A percentile compares a stretch with the other conserved stretches of the same genome.
Evolutionary conservation across 2,113 vertebrate species (phyloP).

Genomic region (Bos javanicus): DNA sequence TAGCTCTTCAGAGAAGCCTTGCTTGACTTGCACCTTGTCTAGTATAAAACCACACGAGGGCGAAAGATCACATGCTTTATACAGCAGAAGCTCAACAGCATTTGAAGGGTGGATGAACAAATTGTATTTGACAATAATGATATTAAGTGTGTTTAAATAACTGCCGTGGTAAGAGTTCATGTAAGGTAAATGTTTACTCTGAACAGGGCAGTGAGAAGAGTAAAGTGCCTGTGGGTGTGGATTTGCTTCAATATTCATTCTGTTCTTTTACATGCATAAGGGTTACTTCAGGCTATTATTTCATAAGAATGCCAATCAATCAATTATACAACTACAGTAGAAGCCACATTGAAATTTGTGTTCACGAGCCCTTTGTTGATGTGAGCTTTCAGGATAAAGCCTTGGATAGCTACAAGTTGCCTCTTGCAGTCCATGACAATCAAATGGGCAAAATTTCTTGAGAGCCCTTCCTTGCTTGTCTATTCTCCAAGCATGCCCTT

Average conservation of each 20-base stretch:
- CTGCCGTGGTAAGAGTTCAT: not conserved
- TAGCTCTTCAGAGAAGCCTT: not conserved
- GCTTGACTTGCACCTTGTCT: not conserved
- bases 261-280: not conserved
- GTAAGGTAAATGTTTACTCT: not conserved
- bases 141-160: not conserved
- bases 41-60: not conserved
- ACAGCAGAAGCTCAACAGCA: not conserved
- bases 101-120: not conserved
- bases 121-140: not conserved
- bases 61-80: not conserved
- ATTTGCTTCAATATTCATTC: not conserved
- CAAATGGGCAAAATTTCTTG: not conserved
- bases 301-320: not conserved
- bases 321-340: not conserved
- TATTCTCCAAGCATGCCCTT: not conserved
- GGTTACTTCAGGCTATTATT: not conserved
- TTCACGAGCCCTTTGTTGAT: not conserved
- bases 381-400: not conserved
- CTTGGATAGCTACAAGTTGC: not conserved
- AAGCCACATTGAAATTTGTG: not conserved
- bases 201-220: not conserved
- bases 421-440: not conserved
- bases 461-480: not conserved
- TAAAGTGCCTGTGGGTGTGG: not conserved